Percentiles rank a stretch among this genome's conserved stretches.
phyloP scores from a whole-genome alignment of 2,113 vertebrate genomes.

The Aegithalos caudatus region DNA sequence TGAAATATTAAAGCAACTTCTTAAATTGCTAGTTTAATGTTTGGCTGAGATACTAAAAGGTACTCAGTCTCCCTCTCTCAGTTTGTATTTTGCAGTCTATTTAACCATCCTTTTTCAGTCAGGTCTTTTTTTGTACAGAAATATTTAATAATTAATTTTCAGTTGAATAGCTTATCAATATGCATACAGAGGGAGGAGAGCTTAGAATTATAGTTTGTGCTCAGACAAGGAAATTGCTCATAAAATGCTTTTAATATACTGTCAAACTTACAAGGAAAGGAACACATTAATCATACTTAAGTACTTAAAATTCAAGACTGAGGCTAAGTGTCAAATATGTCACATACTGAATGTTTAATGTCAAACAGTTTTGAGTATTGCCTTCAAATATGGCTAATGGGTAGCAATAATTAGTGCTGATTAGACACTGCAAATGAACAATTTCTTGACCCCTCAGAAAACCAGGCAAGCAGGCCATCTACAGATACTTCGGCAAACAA shows the following conservation, averaged over 20 bases:
- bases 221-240: neutral
- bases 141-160: neutral
- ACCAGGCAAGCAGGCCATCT: constrained; percentile 69
- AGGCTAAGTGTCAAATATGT: neutral
- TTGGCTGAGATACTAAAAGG: neutral
- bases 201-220: neutral
- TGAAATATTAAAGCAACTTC: neutral
- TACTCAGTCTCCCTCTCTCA: neutral
- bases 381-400: neutral
- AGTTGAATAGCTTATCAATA: neutral
- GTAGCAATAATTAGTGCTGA: neutral
- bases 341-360: neutral
- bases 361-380: neutral
- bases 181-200: neutral
- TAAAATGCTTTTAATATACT: neutral
- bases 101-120: neutral
- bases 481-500: constrained; percentile 74
- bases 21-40: neutral
- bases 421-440: constrained; percentile 28
- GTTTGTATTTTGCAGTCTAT: neutral
- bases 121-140: neutral
- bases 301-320: neutral
- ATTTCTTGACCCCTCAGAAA: constrained; percentile 72
- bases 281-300: neutral
- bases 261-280: neutral